phyloP scores from a whole-genome alignment of 2,797 vertebrate species.

The Microcaecilia unicolor region DNA sequence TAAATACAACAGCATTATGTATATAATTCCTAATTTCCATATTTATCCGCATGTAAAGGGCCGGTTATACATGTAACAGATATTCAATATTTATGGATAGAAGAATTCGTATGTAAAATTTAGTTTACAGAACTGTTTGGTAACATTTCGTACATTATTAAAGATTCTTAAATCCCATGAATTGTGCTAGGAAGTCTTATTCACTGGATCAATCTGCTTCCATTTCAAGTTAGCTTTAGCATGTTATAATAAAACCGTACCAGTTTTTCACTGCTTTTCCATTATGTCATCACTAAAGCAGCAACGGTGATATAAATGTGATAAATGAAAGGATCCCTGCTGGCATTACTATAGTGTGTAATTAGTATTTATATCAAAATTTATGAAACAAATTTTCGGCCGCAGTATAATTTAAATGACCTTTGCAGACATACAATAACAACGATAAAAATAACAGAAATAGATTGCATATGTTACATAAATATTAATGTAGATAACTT shows the following conservation, averaged over 20 bases:
- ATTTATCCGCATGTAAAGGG: constrained; percentile 99
- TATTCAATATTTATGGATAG: constrained; percentile 99
- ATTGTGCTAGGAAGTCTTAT: constrained; percentile 79
- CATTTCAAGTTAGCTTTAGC: constrained; percentile 41
- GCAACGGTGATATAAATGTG: constrained; percentile 55
- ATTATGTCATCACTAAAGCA: constrained; percentile 41
- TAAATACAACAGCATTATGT: constrained; percentile 90
- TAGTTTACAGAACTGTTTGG: constrained; percentile 99
- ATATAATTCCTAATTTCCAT: constrained; percentile 96
- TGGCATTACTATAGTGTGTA: constrained; percentile 55
- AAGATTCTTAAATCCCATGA: constrained; percentile 88
- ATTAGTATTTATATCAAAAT: constrained; percentile 70
- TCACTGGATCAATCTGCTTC: constrained; percentile 52
- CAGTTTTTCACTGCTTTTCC: constrained; percentile 28
- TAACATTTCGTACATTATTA: constrained; percentile 99
- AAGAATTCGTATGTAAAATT: constrained; percentile 98
- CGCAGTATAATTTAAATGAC: constrained; percentile 64
- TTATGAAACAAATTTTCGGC: constrained; percentile 63
- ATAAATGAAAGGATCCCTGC: constrained; percentile 62
- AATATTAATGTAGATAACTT: constrained; percentile 57
- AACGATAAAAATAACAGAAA: constrained; percentile 63
- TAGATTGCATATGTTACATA: constrained; percentile 53
- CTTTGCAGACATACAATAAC: constrained; percentile 58
- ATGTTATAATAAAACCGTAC: constrained; percentile 36
- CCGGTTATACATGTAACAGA: constrained; percentile 94